Evolutionary conservation across 2,888 invertebrate species (phyloP).

Genomic region (Chrysomela aeneicollis): DNA sequence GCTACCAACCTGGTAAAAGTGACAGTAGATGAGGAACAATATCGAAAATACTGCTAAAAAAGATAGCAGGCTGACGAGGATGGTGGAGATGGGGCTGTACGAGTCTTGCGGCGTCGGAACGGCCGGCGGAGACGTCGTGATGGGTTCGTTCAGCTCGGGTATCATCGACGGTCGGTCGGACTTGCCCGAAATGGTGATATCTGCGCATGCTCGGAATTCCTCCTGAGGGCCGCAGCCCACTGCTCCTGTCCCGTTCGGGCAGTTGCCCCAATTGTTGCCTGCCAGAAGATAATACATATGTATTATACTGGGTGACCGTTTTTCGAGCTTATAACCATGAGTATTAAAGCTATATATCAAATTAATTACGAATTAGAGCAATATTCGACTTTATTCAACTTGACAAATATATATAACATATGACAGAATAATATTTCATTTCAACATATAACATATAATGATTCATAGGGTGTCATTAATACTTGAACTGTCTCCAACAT

Average conservation of each 20-base stretch:
- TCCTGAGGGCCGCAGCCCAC: slow-evolving; percentile 91
- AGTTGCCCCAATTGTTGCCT: slow-evolving; percentile 81
- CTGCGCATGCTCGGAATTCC: slow-evolving; percentile 86
- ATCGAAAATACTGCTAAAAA: slow-evolving; percentile 72
- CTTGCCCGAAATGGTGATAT: slow-evolving; percentile 74
- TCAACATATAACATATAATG: no score
- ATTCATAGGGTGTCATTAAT: no score
- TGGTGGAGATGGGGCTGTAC: slow-evolving; percentile 64
- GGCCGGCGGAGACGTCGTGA: slow-evolving; percentile 45
- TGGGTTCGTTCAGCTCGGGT: slow-evolving; percentile 44
- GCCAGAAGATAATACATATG: slow-evolving; percentile 24
- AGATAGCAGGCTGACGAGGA: slow-evolving; percentile 71
- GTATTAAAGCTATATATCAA: no score
- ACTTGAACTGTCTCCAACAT: no score
- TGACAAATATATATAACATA: no score
- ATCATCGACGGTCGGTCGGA: slow-evolving; percentile 61
- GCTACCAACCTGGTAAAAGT: slow-evolving; percentile 78
- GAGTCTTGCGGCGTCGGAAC: slow-evolving; percentile 51
- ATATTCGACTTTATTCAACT: no score
- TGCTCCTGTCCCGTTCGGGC: slow-evolving; percentile 75
- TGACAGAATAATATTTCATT: no score
- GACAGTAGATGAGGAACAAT: slow-evolving; percentile 75
- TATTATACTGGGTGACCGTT: no score
- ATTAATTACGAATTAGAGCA: no score
- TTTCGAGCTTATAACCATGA: no score